Evolutionary conservation across 2,797 vertebrate species (phyloP).

Genomic region (Pangasius larnaudii): DNA sequence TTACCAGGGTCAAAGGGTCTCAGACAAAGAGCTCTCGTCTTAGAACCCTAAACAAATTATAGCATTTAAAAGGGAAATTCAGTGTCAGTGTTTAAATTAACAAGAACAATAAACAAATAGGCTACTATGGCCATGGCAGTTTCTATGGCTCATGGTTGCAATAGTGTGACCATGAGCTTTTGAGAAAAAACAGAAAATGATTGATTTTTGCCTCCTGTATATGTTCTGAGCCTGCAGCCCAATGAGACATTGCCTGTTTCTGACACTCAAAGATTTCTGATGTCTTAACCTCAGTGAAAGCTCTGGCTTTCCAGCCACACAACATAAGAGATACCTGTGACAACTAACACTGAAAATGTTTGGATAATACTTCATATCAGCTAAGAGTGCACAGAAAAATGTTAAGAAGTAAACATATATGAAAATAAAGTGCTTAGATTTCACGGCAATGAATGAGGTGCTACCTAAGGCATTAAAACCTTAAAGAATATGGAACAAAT

Average conservation of each 20-base stretch:
- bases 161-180: conserved; percentile 9
- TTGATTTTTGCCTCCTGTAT: not conserved
- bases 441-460: conserved; percentile 6
- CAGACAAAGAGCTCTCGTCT: not conserved
- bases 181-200: not conserved
- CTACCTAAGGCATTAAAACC: conserved; percentile 1
- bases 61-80: not conserved
- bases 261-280: not conserved
- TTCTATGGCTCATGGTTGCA: not conserved
- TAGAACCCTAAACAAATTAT: conserved; percentile 1
- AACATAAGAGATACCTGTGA: not conserved
- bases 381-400: not conserved
- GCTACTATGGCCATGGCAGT: not conserved
- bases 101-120: not conserved
- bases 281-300: not conserved
- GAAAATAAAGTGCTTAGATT: conserved; percentile 50
- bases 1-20: conserved; percentile 21
- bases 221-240: not conserved
- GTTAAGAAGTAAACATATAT: conserved; percentile 9
- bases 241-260: not conserved
- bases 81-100: conserved; percentile 43
- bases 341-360: not conserved
- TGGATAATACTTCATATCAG: not conserved
- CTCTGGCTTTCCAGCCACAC: not conserved
- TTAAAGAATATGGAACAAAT: not conserved